These are phyloP conservation scores for Lepilemur septentrionalis DNA, from an alignment of 2,797 vertebrate species.

Conservation along the genomic window DNA sequence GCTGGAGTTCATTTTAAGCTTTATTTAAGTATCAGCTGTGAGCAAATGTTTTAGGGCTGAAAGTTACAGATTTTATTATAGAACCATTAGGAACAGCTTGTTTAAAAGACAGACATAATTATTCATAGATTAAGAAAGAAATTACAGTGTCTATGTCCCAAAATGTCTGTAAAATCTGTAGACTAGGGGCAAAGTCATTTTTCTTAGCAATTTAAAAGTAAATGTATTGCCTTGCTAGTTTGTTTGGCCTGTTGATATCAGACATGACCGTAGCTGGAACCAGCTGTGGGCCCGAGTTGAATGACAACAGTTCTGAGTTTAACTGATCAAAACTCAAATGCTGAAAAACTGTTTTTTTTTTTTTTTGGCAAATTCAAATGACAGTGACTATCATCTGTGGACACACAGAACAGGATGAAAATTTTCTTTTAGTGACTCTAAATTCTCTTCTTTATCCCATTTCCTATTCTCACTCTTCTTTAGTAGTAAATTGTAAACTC, in stretches of 20 bases:
- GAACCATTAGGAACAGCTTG: not conserved
- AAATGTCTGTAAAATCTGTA: slow-evolving; percentile 2
- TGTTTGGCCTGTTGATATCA: not conserved
- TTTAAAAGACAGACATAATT: slow-evolving; percentile 36
- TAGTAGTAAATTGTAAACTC: not conserved
- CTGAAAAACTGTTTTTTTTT: not conserved
- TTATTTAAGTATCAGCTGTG: not conserved
- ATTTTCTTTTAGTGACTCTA: not conserved
- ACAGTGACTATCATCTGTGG: not conserved
- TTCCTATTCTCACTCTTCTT: not conserved
- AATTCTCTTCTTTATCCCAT: not conserved
- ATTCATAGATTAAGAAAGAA: slow-evolving; percentile 18
- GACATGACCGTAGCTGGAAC: not conserved
- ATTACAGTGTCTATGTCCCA: not conserved
- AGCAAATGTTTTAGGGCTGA: slow-evolving; percentile 14
- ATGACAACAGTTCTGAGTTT: not conserved
- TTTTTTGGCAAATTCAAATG: not conserved
- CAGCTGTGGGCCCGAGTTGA: not conserved
- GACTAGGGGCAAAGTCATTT: not conserved
- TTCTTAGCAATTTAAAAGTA: not conserved
- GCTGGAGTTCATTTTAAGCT: not conserved
- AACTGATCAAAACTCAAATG: not conserved
- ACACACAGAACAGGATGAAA: not conserved
- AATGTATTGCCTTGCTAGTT: not conserved
- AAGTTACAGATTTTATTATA: slow-evolving; percentile 17